These are phyloP conservation scores for Sebastes schlegelii DNA, from an alignment of 2,113 vertebrate genomes.

Conservation along the genomic window DNA sequence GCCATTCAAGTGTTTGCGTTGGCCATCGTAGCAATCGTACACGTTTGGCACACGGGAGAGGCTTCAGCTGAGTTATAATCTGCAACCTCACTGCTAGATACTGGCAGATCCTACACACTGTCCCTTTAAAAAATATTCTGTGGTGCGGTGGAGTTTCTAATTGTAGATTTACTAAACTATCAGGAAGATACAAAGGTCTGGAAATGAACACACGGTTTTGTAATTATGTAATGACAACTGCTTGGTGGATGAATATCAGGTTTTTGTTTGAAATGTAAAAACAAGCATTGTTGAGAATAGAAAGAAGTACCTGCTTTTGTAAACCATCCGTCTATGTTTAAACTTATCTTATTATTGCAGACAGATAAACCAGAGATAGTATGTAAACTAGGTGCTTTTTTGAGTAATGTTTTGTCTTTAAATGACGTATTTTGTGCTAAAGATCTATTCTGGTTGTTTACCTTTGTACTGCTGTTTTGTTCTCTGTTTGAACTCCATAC, in stretches of 20 bases:
- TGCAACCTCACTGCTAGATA: too few species aligned
- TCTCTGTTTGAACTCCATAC: too few species aligned
- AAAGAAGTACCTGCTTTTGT: background rate
- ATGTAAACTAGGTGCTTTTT: background rate
- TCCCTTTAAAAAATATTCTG: too few species aligned
- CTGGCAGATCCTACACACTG: too few species aligned
- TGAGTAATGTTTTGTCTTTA: background rate
- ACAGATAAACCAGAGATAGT: background rate
- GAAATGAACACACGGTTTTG: background rate
- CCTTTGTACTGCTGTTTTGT: too few species aligned
- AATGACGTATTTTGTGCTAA: too few species aligned
- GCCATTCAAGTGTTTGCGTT: too few species aligned
- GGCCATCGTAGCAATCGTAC: too few species aligned
- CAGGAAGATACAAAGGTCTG: background rate
- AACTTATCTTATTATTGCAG: background rate
- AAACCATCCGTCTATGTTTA: background rate
- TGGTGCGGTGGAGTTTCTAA: too few species aligned
- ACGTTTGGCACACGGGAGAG: too few species aligned
- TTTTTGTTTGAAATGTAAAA: background rate
- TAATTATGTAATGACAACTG: background rate
- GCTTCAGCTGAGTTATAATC: too few species aligned
- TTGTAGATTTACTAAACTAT: background rate
- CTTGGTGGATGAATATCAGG: background rate
- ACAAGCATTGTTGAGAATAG: background rate
- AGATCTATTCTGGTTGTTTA: too few species aligned